Evolutionary conservation across 2,797 vertebrate genomes (phyloP).

Genomic region (Sebastes cheni): DNA sequence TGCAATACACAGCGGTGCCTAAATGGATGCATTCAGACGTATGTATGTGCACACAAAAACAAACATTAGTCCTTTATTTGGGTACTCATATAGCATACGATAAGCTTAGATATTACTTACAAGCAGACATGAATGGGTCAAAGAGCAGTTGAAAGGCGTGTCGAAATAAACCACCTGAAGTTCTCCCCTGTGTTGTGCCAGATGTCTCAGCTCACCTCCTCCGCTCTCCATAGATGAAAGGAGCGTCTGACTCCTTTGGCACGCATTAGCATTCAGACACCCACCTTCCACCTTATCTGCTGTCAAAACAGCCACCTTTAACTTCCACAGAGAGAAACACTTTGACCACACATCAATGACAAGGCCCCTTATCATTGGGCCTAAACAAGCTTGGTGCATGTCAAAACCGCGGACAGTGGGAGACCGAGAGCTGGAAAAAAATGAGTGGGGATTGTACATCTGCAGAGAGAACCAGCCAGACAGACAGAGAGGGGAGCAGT

Average conservation of each 20-base stretch:
- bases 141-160: conserved; percentile 3
- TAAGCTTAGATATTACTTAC: background rate
- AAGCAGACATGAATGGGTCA: conserved; percentile 21
- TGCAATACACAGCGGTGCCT: conserved; percentile 1
- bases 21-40: background rate
- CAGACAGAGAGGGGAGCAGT: conserved; percentile 28
- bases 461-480: conserved; percentile 28
- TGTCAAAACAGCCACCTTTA: conserved; percentile 66
- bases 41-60: background rate
- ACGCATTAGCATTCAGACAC: conserved; percentile 63
- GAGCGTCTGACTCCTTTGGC: conserved; percentile 40
- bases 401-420: conserved; percentile 38
- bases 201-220: conserved; percentile 26
- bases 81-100: background rate
- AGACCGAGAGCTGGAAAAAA: background rate
- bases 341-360: conserved; percentile 66
- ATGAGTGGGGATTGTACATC: conserved; percentile 19
- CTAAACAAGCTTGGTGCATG: conserved; percentile 53
- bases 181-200: conserved; percentile 28
- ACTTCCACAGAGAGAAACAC: conserved; percentile 59
- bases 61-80: background rate
- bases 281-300: conserved; percentile 64
- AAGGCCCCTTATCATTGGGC: conserved; percentile 59
- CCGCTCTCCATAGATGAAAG: conserved; percentile 52
- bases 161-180: conserved; percentile 26